A percentile compares a stretch with the other conserved stretches of the same genome.
These are phyloP conservation scores for Oxygymnocypris stewartii DNA, from an alignment of 2,113 vertebrate species.

Conservation along the genomic window DNA sequence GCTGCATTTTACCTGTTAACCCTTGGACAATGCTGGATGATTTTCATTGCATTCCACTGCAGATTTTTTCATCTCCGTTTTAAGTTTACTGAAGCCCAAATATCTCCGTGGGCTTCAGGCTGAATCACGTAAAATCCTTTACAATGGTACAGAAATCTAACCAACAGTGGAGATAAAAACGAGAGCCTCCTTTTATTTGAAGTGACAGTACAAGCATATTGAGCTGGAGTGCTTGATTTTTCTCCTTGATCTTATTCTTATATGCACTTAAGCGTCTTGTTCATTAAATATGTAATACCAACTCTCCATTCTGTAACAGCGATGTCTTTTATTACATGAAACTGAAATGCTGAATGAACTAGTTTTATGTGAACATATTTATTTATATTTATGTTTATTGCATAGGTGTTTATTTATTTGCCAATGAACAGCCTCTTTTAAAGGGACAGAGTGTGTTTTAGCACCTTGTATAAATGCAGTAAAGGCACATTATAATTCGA, in stretches of 20 bases:
- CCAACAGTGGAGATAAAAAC: neutral
- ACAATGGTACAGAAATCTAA: neutral
- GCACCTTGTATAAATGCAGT: slow-evolving; percentile 24
- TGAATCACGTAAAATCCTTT: neutral
- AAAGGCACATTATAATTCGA: slow-evolving; percentile 23
- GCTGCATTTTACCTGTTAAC: neutral
- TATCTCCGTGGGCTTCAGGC: neutral
- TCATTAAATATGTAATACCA: neutral
- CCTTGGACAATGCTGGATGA: neutral
- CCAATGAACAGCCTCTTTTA: slow-evolving; percentile 18
- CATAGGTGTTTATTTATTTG: slow-evolving; percentile 42
- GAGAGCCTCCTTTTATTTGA: neutral
- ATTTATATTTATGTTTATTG: slow-evolving; percentile 46
- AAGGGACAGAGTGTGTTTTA: slow-evolving; percentile 24
- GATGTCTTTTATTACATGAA: neutral
- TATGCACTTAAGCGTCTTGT: neutral
- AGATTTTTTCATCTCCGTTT: neutral
- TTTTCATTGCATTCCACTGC: neutral
- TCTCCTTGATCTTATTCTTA: neutral
- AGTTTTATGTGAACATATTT: slow-evolving; percentile 30
- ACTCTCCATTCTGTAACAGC: neutral
- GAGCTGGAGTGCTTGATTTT: neutral
- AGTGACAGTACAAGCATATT: neutral
- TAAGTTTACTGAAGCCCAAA: neutral
- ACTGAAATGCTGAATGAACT: slow-evolving; percentile 12